Base-by-base conservation (phyloP, 53 echinoderm and acorn worm species). In the Holothuria scabra region DNA sequence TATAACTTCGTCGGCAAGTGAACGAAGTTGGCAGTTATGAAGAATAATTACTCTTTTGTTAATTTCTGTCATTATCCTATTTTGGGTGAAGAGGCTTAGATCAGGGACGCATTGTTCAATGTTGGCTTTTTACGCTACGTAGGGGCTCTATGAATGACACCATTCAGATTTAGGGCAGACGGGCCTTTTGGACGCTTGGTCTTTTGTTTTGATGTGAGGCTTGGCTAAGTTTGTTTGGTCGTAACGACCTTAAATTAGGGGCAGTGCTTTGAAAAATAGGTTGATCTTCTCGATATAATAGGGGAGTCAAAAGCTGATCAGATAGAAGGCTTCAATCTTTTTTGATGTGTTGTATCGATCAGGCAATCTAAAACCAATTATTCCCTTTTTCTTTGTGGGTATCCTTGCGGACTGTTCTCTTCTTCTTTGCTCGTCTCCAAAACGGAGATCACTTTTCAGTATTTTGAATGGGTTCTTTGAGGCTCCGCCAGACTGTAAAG, bases 321-420 rank as follows among this genome's bases (percentile, higher is more conserved):
- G 13, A 21, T 46, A 20, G 2, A 6, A 8, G 72, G 31, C 21
- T 34, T 8, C 28, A 19, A 72, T 44, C 83, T 80, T 84, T 87
- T 87, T 76, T 81, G 86, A 88, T 83, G 69, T 48, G 56, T 48
- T 31, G 66, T 66, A 87, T 85, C 88, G 88, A 90, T 84, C 37
- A 85, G 64, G 41, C 93, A 66, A 91, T 93, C 91, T 81, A 89
- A 87, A 91, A 65, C 75, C 91, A 93, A 95, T 93, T 93, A 89
- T 84, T 21, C 87, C 69, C 83, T 93, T n/a, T 79, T 87, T 87
- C 78, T 85, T 85, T 82, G 82, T 79, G 82, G 79, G 61, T 76
- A 79, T 88, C 83, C 83, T 68, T 63, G 74, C 87, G 83, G 46
- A 79, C 90, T 76, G 88, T 44, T 80, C 61, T 63, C 60, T 79